Base-by-base conservation (phyloP, 2,888 invertebrate species). In the Callimorpha dominula region DNA sequence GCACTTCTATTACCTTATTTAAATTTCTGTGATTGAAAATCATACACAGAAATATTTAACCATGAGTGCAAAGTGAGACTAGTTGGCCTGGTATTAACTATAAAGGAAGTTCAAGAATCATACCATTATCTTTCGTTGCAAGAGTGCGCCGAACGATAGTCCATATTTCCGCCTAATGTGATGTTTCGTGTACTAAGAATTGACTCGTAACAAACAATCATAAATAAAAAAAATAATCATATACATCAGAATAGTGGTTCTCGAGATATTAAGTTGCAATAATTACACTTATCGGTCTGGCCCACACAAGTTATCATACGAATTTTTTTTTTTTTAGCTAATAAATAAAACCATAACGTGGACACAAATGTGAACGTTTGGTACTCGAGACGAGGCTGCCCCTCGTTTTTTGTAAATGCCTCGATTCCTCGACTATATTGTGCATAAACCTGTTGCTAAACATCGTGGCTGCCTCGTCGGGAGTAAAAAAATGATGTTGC, bases 301-400 rank as follows among this genome's bases (percentile, higher is more conserved):
- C 46, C 42, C 20, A 14, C 42, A 66, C 15, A 46, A 49, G n/a
- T 31, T 31, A 31, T 31, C 31, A 67, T 43, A 65, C 40, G 7
- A 31, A 65, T 50, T 20, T 14, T 57, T 65, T 52, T 66, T 70
- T 8, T 46, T 72, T 65, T 75, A 68, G 60, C 62, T 70, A 68
- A 73, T 43, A 72, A 15, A 75, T 67, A 60, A 68, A 72, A 65
- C 65, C 75, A 70, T 40, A 52, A 62, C 68, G 68, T 74, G 62
- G 65, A 67, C 70, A 68, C 68, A 42, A 64, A 54, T 70, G 64
- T 70, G 67, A 70, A 70, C 46, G 60, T 60, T 70, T 65, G 62
- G 49, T 65, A 64, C 67, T 50, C 42, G 0, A 11, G 31, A 73
- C 74, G 65, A 68, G 71, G 60, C 71, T 6, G 63, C 46, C 64